Evolutionary conservation across 2,797 vertebrate genomes (phyloP).

Genomic region (Diplodus sargus): DNA sequence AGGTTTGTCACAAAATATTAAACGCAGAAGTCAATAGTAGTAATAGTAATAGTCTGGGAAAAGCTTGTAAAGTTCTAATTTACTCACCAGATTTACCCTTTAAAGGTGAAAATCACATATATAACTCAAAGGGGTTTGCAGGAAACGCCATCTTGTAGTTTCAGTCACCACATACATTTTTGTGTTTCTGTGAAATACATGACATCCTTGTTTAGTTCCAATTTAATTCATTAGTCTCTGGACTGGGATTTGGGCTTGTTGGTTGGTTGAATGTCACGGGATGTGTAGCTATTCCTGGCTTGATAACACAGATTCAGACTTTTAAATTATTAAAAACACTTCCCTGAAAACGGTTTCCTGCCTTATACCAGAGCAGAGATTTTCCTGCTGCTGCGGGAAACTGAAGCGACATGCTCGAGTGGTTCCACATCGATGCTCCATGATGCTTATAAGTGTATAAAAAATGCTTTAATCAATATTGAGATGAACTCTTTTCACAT

Average conservation of each 20-base stretch:
- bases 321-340: neutral
- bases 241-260: neutral
- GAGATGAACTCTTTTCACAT: neutral
- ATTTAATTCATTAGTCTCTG: neutral
- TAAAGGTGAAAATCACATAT: neutral
- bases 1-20: too few relatives aligned
- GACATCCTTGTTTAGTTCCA: fast-evolving
- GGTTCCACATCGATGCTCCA: neutral
- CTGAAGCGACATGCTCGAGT: neutral
- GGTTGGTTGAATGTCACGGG: neutral
- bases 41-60: neutral
- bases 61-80: neutral
- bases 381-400: neutral
- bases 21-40: too few relatives aligned
- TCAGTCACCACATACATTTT: too few relatives aligned
- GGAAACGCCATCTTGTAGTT: too few relatives aligned
- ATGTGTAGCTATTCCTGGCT: neutral
- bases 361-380: too few relatives aligned
- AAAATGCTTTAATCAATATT: neutral
- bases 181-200: neutral
- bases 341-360: neutral
- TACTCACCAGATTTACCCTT: neutral
- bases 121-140: neutral
- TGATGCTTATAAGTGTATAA: neutral
- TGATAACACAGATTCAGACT: neutral